Conservation (phyloP, 1,140 invertebrate genomes). For the Drosophila pachea region DNA sequence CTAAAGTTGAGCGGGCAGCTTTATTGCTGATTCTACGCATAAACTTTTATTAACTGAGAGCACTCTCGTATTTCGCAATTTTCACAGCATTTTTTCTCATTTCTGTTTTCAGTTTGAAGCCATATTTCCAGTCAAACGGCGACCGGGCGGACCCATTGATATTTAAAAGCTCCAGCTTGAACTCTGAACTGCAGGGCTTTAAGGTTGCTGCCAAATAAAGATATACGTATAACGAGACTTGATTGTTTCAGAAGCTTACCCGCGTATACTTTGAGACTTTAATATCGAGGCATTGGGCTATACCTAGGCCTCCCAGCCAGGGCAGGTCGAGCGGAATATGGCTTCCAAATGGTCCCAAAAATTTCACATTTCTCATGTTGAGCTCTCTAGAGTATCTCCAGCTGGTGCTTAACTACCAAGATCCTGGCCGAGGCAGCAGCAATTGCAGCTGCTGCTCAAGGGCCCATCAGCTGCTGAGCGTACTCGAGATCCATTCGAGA, state of each 20-base stretch:
- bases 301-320: too few relatives aligned
- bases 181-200: constrained; percentile 36
- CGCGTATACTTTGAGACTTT: too few relatives aligned
- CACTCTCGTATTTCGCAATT: constrained; percentile 69
- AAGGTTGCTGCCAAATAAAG: constrained; percentile 21
- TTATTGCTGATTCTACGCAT: constrained; percentile 67
- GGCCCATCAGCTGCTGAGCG: not conserved
- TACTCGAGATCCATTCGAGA: constrained; percentile 5
- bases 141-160: not conserved
- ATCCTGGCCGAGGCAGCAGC: not conserved
- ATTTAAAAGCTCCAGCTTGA: constrained; percentile 39
- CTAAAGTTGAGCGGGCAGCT: constrained; percentile 67
- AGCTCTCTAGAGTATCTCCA: not conserved
- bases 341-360: too few relatives aligned
- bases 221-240: constrained; percentile 22
- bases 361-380: too few relatives aligned
- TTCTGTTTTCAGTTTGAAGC: constrained; percentile 1
- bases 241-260: constrained; percentile 56
- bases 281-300: too few relatives aligned
- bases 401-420: not conserved
- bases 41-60: constrained; percentile 72
- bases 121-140: not conserved
- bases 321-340: too few relatives aligned
- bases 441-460: constrained; percentile 3
- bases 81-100: constrained; percentile 25